These are phyloP conservation scores for Columba livia DNA, from an alignment of 2,113 vertebrate genomes.

Conservation along the genomic window DNA sequence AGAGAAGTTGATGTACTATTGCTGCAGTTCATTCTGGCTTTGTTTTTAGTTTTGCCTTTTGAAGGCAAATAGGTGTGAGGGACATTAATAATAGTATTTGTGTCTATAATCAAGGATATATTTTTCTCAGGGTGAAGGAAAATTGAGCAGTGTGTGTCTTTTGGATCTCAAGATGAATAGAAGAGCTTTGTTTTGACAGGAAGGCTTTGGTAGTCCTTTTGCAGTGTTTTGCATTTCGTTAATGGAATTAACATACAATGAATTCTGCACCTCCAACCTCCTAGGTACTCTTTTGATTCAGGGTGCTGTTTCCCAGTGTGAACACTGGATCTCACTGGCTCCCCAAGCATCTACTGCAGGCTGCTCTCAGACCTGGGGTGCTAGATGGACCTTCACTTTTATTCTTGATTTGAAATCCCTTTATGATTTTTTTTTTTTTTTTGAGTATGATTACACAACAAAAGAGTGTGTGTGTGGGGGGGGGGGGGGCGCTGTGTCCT, in stretches of 20 bases:
- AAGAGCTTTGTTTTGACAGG: not conserved
- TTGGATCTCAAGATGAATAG: not conserved
- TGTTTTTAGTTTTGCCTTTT: not conserved
- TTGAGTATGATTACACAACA: not conserved
- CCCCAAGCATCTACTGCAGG: not conserved
- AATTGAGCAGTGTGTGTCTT: not conserved
- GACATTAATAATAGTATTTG: not conserved
- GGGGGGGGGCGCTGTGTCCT: no score
- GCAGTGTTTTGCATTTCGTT: not conserved
- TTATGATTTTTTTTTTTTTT: not conserved
- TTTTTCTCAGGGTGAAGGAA: not conserved
- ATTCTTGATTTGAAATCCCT: not conserved
- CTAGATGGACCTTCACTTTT: accelerated
- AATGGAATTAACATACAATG: not conserved
- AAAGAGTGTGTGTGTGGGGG: not conserved
- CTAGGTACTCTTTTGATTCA: no score
- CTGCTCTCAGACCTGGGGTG: not conserved
- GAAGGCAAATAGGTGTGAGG: not conserved
- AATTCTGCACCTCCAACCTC: not conserved
- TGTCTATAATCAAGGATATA: not conserved
- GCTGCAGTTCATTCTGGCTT: not conserved
- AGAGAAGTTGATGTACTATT: not conserved
- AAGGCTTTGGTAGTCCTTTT: not conserved
- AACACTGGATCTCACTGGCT: not conserved
- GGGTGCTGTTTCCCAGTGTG: not conserved